A percentile compares a stretch with the other conserved stretches of the same genome.
Evolutionary conservation across 2,113 vertebrate species (phyloP).

Genomic region (Climacteris rufus): DNA sequence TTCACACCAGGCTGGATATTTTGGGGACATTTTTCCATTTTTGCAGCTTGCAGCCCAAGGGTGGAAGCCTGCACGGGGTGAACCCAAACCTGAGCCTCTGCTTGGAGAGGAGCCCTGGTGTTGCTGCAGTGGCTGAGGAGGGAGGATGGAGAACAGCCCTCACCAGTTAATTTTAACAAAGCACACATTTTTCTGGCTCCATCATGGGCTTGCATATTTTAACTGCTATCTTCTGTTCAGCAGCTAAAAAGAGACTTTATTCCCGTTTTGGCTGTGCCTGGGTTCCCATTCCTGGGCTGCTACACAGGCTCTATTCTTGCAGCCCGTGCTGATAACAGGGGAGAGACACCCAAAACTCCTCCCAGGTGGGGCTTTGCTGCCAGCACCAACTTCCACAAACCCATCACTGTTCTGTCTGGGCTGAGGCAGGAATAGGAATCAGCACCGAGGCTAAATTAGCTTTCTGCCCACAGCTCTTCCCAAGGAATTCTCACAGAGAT

Average conservation of each 20-base stretch:
- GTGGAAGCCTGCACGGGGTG: not conserved
- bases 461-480: constrained; percentile 26
- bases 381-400: not conserved
- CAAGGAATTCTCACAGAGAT: constrained; percentile 5
- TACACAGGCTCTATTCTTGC: constrained; percentile 51
- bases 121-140: not conserved
- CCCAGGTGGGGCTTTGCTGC: not conserved
- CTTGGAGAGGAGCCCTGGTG: not conserved
- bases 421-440: not conserved
- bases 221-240: constrained; percentile 55
- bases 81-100: not conserved
- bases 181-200: constrained; percentile 48
- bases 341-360: not conserved
- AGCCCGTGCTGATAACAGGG: not conserved
- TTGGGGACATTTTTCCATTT: not conserved
- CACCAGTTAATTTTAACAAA: constrained; percentile 21
- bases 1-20: not conserved
- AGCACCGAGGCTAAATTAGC: not conserved
- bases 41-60: not conserved
- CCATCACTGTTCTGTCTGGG: not conserved
- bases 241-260: constrained; percentile 71
- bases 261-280: constrained; percentile 43
- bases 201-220: constrained; percentile 32
- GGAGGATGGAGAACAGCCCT: constrained; percentile 32
- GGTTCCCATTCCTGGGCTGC: constrained; percentile 16